phyloP scores from a whole-genome alignment of 2,113 vertebrate species.

The Albula glossodonta region DNA sequence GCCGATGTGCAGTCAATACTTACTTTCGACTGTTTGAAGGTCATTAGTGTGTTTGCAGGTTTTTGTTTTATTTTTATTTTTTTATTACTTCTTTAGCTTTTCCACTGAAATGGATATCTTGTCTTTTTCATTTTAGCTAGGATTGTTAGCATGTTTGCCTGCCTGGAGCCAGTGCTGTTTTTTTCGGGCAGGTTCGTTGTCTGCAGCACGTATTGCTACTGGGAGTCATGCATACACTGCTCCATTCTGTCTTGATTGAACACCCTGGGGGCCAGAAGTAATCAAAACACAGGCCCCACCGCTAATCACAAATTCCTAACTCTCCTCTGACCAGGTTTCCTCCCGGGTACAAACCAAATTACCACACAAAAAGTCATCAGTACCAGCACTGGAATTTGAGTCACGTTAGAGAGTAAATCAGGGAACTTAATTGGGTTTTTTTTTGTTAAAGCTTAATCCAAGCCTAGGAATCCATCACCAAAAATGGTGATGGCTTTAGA shows the following conservation, averaged over 20 bases:
- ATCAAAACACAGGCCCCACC: slow-evolving; percentile 24
- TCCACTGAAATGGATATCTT: background rate
- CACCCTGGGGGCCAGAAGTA: slow-evolving; percentile 17
- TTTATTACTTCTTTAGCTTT: background rate
- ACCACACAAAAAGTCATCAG: background rate
- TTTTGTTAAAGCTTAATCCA: background rate
- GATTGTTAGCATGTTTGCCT: background rate
- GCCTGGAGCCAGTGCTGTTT: background rate
- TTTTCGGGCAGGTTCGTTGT: background rate
- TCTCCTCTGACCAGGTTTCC: slow-evolving; percentile 18
- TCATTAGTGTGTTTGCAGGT: background rate
- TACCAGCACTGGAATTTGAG: background rate
- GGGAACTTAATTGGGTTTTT: slow-evolving; percentile 14
- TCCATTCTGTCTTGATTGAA: slow-evolving; percentile 4
- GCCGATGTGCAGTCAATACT: background rate
- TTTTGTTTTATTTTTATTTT: background rate
- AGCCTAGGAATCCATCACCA: slow-evolving; percentile 10
- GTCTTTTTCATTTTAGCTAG: background rate
- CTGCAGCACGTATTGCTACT: background rate
- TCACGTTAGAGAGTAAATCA: slow-evolving; percentile 5
- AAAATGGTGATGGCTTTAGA: slow-evolving; percentile 9
- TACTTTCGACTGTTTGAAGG: background rate
- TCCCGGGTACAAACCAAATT: slow-evolving; percentile 17
- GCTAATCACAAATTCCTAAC: slow-evolving; percentile 25
- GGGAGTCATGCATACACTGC: background rate